These are phyloP conservation scores for Megastigmus dorsalis DNA, from an alignment of 2,888 invertebrate genomes.

Conservation along the genomic window DNA sequence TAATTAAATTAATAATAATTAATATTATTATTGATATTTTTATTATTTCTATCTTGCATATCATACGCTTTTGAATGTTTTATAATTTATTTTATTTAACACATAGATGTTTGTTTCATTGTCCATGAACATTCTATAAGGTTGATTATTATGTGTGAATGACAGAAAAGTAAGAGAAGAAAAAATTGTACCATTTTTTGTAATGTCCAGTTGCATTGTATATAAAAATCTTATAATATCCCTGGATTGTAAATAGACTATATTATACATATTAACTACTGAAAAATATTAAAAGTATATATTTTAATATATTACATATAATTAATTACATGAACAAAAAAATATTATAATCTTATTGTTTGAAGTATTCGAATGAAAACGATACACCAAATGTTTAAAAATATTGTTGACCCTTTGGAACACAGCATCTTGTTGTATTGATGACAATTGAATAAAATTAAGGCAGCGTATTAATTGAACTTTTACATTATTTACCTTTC, in stretches of 20 bases:
- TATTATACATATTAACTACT: conserved; percentile 61
- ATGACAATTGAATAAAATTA: conserved; percentile 71
- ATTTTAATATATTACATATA: conserved; percentile 74
- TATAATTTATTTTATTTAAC: conserved; percentile 35
- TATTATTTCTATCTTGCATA: conserved; percentile 1
- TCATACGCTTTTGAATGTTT: neutral
- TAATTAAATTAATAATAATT: conserved; percentile 58
- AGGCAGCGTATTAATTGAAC: conserved; percentile 58
- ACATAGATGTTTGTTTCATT: neutral
- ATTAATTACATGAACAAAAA: conserved; percentile 66
- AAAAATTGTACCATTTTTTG: conserved; percentile 62
- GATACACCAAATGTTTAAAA: conserved; percentile 72
- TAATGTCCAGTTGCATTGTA: conserved; percentile 71
- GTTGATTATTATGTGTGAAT: conserved; percentile 34
- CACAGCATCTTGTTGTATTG: conserved; percentile 71
- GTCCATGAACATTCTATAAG: neutral
- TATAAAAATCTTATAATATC: conserved; percentile 59
- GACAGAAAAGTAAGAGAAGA: neutral
- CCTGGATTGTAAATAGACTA: conserved; percentile 67
- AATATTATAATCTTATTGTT: conserved; percentile 72
- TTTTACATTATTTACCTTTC: conserved; percentile 14
- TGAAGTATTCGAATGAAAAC: conserved; percentile 69
- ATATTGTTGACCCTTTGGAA: conserved; percentile 72
- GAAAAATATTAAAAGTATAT: conserved; percentile 72
- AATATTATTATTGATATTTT: conserved; percentile 60